A percentile compares a stretch with the other conserved stretches of the same genome.
These are phyloP conservation scores for Lichenostomus cassidix DNA, from an alignment of 2,113 vertebrate species.

Conservation along the genomic window DNA sequence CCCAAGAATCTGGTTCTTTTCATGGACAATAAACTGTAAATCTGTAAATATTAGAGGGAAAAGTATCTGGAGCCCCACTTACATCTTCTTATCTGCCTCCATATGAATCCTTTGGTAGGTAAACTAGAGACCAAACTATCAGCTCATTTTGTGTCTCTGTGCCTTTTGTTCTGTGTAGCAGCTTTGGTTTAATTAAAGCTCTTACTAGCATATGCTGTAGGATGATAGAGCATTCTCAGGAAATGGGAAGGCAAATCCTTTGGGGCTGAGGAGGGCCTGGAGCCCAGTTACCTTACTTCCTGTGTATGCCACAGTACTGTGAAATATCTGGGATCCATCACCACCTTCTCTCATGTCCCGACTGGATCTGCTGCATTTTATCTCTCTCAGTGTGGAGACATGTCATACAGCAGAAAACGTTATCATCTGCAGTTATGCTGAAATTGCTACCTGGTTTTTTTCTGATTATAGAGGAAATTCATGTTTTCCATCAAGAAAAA, in stretches of 20 bases:
- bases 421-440: not conserved
- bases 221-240: not conserved
- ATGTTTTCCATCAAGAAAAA: not conserved
- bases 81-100: not conserved
- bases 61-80: not conserved
- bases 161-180: not conserved
- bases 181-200: not conserved
- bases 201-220: not conserved
- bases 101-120: not conserved
- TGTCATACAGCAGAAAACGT: not conserved
- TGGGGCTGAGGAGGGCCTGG: not conserved
- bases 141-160: fast-evolving
- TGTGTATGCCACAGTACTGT: not conserved
- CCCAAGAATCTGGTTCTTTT: not conserved
- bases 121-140: not conserved
- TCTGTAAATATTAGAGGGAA: not conserved
- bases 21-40: not conserved
- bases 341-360: not conserved
- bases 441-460: not conserved
- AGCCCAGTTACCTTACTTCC: not conserved
- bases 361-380: not conserved
- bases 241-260: not conserved
- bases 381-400: not conserved
- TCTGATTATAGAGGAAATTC: not conserved
- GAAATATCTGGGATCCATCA: not conserved